These are phyloP conservation scores for Acheta domesticus DNA, from an alignment of 2,888 invertebrate species.

Conservation along the genomic window DNA sequence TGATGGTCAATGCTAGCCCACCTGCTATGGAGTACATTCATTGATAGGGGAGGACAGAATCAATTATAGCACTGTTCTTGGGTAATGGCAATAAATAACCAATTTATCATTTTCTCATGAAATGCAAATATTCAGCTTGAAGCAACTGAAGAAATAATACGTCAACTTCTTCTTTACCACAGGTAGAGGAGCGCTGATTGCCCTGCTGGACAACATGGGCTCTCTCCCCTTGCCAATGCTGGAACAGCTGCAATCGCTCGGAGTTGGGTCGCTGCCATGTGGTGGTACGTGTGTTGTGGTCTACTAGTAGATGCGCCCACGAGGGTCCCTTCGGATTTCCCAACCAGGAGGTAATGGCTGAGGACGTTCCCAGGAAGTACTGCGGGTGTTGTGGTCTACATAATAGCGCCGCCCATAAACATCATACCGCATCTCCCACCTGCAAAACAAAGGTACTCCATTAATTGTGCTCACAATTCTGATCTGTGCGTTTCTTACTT, in stretches of 20 bases:
- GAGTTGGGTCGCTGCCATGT: constrained; percentile 96
- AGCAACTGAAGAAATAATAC: too few species aligned
- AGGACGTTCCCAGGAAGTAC: constrained; percentile 92
- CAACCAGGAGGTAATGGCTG: constrained; percentile 87
- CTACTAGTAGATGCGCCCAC: constrained; percentile 96
- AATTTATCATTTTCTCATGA: too few species aligned
- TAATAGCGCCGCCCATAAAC: constrained; percentile 77
- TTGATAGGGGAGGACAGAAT: too few species aligned
- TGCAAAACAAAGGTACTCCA: constrained; percentile 40
- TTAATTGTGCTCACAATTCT: too few species aligned
- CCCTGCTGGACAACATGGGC: constrained; percentile 92
- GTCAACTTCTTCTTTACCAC: constrained; percentile 44
- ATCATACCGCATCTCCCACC: constrained; percentile 70
- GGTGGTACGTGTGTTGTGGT: constrained; percentile 91
- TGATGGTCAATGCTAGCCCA: too few species aligned
- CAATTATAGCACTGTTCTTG: too few species aligned
- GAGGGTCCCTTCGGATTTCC: constrained; percentile 88
- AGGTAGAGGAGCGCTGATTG: constrained; percentile 87
- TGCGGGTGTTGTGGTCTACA: constrained; percentile 96
- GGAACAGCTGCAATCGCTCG: constrained; percentile 90
- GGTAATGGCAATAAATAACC: too few species aligned
- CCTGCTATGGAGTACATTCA: too few species aligned
- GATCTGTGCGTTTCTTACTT: too few species aligned
- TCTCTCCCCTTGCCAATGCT: constrained; percentile 95
- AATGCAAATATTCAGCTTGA: too few species aligned